These are phyloP conservation scores for Epinephelus awoara DNA, from an alignment of 2,797 vertebrate species.

Conservation along the genomic window DNA sequence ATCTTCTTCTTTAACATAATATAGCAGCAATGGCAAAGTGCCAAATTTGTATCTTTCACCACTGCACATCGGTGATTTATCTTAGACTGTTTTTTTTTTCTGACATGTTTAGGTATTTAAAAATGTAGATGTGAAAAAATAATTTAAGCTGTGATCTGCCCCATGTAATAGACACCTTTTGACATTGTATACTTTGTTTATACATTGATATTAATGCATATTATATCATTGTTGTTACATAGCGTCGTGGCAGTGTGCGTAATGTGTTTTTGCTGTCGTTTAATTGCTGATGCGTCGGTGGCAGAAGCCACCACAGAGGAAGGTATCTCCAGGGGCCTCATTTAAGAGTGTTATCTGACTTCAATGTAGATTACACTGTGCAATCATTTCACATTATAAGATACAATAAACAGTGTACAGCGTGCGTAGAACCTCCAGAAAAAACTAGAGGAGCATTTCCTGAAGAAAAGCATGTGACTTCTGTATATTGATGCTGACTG, in stretches of 20 bases:
- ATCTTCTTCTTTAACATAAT: constrained; percentile 67
- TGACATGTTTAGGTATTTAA: constrained; percentile 75
- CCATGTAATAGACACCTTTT: constrained; percentile 62
- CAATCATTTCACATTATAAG: constrained; percentile 51
- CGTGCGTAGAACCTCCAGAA: constrained; percentile 43
- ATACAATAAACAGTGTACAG: constrained; percentile 46
- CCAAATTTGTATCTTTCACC: constrained; percentile 78
- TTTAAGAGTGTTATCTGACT: constrained; percentile 55
- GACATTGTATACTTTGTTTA: constrained; percentile 68
- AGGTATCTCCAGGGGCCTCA: constrained; percentile 41
- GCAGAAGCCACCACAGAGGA: constrained; percentile 48
- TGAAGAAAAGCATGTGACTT: constrained; percentile 55
- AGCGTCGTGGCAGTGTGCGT: constrained; percentile 58
- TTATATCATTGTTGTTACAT: constrained; percentile 54
- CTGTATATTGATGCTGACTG: constrained; percentile 50
- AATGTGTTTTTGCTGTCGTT: constrained; percentile 65
- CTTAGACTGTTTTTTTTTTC: constrained; percentile 57
- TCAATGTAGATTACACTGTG: constrained; percentile 66
- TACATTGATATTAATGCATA: constrained; percentile 64
- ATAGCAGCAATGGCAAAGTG: constrained; percentile 74
- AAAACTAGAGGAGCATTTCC: constrained; percentile 33
- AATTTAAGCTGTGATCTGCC: constrained; percentile 79
- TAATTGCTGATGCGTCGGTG: constrained; percentile 39
- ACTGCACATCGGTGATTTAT: constrained; percentile 78
- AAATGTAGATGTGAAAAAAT: constrained; percentile 75